phyloP scores from a whole-genome alignment of 1,140 invertebrate genomes.

The Eciton burchellii region DNA sequence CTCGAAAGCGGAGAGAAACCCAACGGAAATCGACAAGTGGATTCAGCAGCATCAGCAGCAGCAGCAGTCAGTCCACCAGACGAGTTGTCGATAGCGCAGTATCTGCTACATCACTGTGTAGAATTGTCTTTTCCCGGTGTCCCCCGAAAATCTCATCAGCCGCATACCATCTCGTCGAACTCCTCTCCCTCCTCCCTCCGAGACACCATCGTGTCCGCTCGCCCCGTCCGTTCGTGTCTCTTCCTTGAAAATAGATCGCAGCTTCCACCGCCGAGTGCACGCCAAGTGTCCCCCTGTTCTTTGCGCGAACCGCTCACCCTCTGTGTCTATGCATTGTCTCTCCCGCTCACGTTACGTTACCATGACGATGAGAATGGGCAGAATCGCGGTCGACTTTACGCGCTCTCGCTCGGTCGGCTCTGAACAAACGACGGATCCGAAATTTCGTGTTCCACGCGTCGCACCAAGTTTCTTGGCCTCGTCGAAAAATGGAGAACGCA shows the following conservation, averaged over 20 bases:
- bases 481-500: constrained; percentile 40
- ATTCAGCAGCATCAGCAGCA: constrained; percentile 80
- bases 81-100: constrained; percentile 84
- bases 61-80: constrained; percentile 86
- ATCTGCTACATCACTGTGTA: constrained; percentile 79
- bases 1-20: constrained; percentile 59
- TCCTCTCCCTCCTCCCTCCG: too few relatives aligned
- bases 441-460: constrained; percentile 2
- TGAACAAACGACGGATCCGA: constrained; percentile 64
- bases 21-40: constrained; percentile 77
- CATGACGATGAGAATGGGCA: constrained; percentile 31
- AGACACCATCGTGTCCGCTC: background rate
- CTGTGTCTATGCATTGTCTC: constrained; percentile 59
- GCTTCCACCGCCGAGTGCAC: constrained; percentile 68
- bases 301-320: constrained; percentile 49
- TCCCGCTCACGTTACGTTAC: constrained; percentile 30
- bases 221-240: constrained; percentile 28
- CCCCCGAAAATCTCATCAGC: constrained; percentile 54
- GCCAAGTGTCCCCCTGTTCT: constrained; percentile 30
- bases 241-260: constrained; percentile 63
- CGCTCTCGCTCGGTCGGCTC: constrained; percentile 69
- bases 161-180: constrained; percentile 48
- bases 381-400: constrained; percentile 66
- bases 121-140: constrained; percentile 66
- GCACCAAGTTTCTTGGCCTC: background rate